Base-by-base conservation (phyloP, 2,888 invertebrate species). In the Dynastes hyllus region DNA sequence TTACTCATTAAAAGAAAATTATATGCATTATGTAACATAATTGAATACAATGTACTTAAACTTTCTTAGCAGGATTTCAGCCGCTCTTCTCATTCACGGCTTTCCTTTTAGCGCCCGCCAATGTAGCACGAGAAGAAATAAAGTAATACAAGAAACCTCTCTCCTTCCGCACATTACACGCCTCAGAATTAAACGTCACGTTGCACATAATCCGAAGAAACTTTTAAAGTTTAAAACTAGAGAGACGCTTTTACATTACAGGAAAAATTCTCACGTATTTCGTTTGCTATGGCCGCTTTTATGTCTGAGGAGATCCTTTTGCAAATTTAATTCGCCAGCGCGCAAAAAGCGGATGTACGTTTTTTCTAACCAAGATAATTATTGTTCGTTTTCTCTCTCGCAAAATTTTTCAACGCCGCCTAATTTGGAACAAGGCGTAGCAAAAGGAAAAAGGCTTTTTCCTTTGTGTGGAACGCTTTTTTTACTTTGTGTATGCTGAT, bases 331-430 rank as follows among this genome's bases (percentile, higher is more conserved):
- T 73, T 58, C 58, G 73, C 58, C 22, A 16, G 58, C 58, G 58
- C 73, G 40, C 37, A 73, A 71, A 73, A 73, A 58, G 40, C 73
- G 40, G 9, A 32, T 58, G 73, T 27, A 58, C 58, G 29, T 58
- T 73, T 22, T 61, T 58, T 73, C 73, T 73, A 73, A 73, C 73
- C 73, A 73, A 58, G 73, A 32, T 73, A 73, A 73, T 73, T 73
- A 73, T 73, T 73, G 58, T 55, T 73, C 58, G 40, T 22, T 73
- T 73, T 73, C 45, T 73, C 5, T 73, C 40, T 8, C 51, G 29
- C 32, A 16, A 55, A 11, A 40, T 58, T 58, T 73, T 73, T 58
- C 8, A 8, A 40, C 27, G 58, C 40, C 40, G 73, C 58, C 58
- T 73, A 73, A 73, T 73, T 73, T 37, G 40, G 22, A 40, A 73